Conservation (phyloP, 2,797 vertebrate genomes). For the Microcaecilia unicolor region DNA sequence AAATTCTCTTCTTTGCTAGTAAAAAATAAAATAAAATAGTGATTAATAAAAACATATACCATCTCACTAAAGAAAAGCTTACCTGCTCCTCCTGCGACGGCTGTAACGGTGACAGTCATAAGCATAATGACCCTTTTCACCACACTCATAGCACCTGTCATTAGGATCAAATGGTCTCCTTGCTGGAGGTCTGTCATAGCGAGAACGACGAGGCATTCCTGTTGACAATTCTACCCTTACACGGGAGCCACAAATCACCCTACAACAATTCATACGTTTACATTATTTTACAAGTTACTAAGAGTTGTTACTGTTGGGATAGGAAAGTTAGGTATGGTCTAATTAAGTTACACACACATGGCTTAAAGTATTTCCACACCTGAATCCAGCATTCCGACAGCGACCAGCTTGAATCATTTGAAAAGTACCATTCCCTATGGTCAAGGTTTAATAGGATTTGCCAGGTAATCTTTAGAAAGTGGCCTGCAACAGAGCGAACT, state of each 20-base stretch:
- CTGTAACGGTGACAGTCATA: conserved; percentile 80
- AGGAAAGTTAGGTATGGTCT: too few relatives aligned
- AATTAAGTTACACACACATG: too few relatives aligned
- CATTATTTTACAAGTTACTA: too few relatives aligned
- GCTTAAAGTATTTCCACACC: too few relatives aligned
- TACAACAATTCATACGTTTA: too few relatives aligned
- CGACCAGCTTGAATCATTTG: too few relatives aligned
- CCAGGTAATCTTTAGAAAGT: too few relatives aligned
- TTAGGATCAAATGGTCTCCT: conserved; percentile 76
- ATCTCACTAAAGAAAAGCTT: conserved; percentile 24
- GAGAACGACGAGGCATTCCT: conserved; percentile 75
- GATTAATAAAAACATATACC: conserved; percentile 16
- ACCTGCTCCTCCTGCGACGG: conserved; percentile 71
- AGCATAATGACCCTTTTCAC: conserved; percentile 82
- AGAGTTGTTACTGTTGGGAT: too few relatives aligned
- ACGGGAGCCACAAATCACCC: conserved; percentile 69
- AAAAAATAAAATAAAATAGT: conserved; percentile 40
- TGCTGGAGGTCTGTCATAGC: conserved; percentile 68
- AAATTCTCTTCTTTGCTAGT: conserved; percentile 46
- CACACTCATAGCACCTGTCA: conserved; percentile 80
- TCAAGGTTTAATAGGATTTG: too few relatives aligned
- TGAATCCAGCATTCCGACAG: too few relatives aligned
- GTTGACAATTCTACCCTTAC: conserved; percentile 74
- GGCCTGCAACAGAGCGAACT: too few relatives aligned
- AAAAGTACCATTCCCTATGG: too few relatives aligned